These are phyloP conservation scores for Willisornis vidua DNA, from an alignment of 2,113 vertebrate species.

Conservation along the genomic window DNA sequence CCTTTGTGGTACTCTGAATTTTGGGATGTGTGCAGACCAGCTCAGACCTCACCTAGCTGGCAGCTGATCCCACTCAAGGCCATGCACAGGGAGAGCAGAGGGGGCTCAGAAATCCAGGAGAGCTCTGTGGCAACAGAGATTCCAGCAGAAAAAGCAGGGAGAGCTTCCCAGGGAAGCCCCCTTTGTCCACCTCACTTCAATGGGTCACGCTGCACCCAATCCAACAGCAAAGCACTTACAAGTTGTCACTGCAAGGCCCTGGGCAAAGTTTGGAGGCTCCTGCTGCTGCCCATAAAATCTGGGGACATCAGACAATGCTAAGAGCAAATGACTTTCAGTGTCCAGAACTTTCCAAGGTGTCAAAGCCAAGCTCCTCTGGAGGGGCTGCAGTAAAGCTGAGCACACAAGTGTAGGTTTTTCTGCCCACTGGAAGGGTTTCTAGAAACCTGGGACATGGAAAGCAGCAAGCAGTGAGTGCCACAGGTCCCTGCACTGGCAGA, in stretches of 20 bases:
- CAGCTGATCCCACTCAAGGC: neutral
- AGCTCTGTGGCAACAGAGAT: neutral
- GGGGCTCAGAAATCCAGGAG: neutral
- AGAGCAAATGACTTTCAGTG: neutral
- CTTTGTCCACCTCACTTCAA: too few relatives aligned
- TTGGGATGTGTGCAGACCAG: neutral
- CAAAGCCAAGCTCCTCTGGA: neutral
- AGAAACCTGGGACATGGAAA: neutral
- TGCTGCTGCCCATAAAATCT: neutral
- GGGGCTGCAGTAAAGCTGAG: neutral
- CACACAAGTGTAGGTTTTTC: neutral
- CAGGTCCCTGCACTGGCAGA: neutral
- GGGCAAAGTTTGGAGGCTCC: neutral
- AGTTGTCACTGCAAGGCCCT: neutral
- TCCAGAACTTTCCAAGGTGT: neutral
- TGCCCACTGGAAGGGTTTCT: neutral
- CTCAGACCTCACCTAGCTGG: neutral
- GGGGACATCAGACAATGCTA: rapidly evolving
- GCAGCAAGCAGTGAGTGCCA: neutral
- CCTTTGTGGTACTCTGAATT: neutral
- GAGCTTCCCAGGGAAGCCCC: neutral
- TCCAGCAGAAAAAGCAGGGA: neutral
- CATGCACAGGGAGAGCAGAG: neutral
- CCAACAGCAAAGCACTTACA: neutral
- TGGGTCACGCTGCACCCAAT: neutral